Percentiles rank a stretch among this genome's conserved stretches.
These are phyloP conservation scores for Euleptes europaea DNA, from an alignment of 2,113 vertebrate genomes.

Conservation along the genomic window DNA sequence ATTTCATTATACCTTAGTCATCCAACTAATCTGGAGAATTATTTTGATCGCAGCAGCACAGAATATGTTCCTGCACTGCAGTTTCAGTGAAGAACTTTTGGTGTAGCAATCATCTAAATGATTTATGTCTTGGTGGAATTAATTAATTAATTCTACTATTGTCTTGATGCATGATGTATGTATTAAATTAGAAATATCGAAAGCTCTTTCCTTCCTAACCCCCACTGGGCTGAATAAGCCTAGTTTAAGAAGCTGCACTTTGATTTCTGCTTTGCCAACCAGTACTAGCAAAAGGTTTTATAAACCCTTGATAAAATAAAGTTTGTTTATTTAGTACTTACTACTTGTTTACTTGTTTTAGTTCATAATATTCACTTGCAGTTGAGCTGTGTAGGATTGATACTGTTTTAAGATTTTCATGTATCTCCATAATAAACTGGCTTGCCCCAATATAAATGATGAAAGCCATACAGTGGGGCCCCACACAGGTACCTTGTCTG, in stretches of 20 bases:
- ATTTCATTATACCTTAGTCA: not conserved
- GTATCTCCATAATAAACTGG: too few species aligned
- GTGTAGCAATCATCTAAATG: not conserved
- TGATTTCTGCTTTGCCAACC: not conserved
- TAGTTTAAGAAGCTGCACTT: not conserved
- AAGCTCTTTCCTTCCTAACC: not conserved
- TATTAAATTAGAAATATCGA: not conserved
- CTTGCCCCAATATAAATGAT: too few species aligned
- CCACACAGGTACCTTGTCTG: too few species aligned
- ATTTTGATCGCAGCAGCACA: not conserved
- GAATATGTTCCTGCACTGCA: not conserved
- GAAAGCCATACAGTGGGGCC: too few species aligned
- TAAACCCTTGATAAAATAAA: not conserved
- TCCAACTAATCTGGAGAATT: not conserved
- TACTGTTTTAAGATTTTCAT: too few species aligned
- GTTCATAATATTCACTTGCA: not conserved
- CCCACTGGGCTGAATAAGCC: not conserved
- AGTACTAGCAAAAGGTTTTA: not conserved
- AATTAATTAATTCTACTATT: not conserved
- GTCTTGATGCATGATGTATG: not conserved
- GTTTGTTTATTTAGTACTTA: not conserved
- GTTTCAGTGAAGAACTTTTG: not conserved
- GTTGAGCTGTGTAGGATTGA: not conserved
- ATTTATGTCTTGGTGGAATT: not conserved
- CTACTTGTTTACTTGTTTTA: not conserved